phyloP scores from a whole-genome alignment of 1,140 invertebrate genomes.

The Dreissena polymorpha region DNA sequence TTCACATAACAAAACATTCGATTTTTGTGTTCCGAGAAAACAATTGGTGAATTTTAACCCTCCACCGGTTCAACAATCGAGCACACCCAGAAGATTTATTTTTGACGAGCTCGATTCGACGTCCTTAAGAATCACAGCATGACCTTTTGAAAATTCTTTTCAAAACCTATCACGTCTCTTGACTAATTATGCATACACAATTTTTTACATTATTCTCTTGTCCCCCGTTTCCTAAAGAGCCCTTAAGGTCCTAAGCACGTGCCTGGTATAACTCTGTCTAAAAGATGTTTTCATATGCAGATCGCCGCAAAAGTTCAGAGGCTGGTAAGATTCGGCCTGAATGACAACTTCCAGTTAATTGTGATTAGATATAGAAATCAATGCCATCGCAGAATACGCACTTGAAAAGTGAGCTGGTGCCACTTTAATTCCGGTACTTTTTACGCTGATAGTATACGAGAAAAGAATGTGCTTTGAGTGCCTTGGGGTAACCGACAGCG shows the following conservation, averaged over 20 bases:
- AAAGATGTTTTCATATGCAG: constrained; percentile 51
- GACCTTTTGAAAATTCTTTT: constrained; percentile 37
- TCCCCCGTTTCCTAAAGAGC: too few relatives aligned
- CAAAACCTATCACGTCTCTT: constrained; percentile 33
- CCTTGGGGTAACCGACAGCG: background rate
- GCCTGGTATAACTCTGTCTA: constrained; percentile 38
- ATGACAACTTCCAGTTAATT: constrained; percentile 37
- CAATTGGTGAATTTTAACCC: background rate
- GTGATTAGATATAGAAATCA: constrained; percentile 45
- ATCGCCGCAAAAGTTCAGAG: constrained; percentile 38
- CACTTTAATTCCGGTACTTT: background rate
- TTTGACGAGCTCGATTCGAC: constrained; percentile 9
- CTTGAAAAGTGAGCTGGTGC: background rate
- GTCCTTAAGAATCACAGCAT: constrained; percentile 26
- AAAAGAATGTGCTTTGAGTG: background rate
- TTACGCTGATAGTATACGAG: too few relatives aligned
- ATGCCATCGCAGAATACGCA: background rate
- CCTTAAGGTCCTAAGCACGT: constrained; percentile 28
- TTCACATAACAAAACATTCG: constrained; percentile 28
- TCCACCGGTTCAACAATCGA: constrained; percentile 1
- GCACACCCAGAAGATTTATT: background rate
- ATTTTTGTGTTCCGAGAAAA: background rate
- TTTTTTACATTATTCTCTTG: constrained; percentile 45
- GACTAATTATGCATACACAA: constrained; percentile 52
- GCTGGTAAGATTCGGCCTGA: constrained; percentile 22